Conservation (phyloP, 2,888 invertebrate species). For the Vanessa cardui region DNA sequence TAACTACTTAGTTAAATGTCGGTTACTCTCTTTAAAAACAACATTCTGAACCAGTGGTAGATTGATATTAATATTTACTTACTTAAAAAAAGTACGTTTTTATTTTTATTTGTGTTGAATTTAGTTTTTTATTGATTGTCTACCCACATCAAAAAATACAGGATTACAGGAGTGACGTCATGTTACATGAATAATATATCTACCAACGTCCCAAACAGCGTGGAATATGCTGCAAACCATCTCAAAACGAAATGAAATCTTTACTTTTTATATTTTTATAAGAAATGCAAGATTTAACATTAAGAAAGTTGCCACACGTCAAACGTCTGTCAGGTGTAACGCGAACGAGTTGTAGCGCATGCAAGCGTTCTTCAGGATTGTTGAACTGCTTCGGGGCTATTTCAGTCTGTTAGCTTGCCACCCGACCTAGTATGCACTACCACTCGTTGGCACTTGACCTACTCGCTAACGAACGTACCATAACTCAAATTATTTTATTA, state of each 20-base stretch:
- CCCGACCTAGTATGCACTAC: conserved; percentile 55
- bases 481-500: conserved; percentile 41
- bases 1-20: no score
- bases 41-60: no score
- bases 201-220: not conserved
- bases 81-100: no score
- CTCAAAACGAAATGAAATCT: not conserved
- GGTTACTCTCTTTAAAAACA: no score
- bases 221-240: not conserved
- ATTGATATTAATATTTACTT: no score
- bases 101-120: no score
- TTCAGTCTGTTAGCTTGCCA: conserved; percentile 50
- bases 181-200: no score
- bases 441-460: conserved; percentile 48
- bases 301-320: not conserved
- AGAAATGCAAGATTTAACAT: not conserved
- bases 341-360: conserved; percentile 19
- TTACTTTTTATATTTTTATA: not conserved
- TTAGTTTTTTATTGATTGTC: no score
- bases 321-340: conserved; percentile 18
- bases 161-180: no score
- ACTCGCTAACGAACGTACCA: conserved; percentile 57
- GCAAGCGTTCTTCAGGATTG: conserved; percentile 24
- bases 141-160: no score
- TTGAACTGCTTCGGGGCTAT: conserved; percentile 46